A percentile compares a stretch with the other conserved stretches of the same genome.
Conservation (phyloP, 2,113 vertebrate genomes). For the Catagonus wagneri region DNA sequence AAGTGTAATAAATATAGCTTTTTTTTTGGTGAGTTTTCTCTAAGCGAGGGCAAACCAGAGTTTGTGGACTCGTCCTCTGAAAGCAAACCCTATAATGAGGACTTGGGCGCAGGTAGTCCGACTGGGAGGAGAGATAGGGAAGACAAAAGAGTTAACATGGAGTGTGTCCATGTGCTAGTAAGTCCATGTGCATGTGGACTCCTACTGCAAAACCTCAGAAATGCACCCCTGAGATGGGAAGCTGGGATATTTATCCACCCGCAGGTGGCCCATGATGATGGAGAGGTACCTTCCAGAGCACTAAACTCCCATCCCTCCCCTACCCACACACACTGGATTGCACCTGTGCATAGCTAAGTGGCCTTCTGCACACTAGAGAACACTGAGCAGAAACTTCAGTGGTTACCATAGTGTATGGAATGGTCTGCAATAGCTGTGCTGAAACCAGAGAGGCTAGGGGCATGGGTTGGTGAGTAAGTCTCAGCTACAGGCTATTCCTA, state of each 20-base stretch:
- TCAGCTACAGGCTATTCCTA: not conserved
- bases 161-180: not conserved
- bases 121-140: not conserved
- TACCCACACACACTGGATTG: not conserved
- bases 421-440: not conserved
- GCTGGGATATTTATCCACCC: not conserved
- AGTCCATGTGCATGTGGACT: not conserved
- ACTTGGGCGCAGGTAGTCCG: not conserved
- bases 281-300: not conserved
- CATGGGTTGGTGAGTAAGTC: accelerated
- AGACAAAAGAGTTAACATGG: not conserved
- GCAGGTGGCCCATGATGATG: too few relatives aligned
- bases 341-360: not conserved
- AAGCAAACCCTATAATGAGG: not conserved
- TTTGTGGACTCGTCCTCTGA: not conserved
- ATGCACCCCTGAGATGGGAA: not conserved
- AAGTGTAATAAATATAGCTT: not conserved
- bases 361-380: not conserved
- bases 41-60: not conserved
- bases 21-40: slow-evolving; percentile 3
- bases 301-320: not conserved
- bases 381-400: not conserved
- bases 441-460: not conserved
- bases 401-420: not conserved
- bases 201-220: not conserved